A percentile compares a stretch with the other conserved stretches of the same genome.
These are phyloP conservation scores for Dendroctonus ponderosae DNA, from an alignment of 1,140 invertebrate genomes.

Conservation along the genomic window DNA sequence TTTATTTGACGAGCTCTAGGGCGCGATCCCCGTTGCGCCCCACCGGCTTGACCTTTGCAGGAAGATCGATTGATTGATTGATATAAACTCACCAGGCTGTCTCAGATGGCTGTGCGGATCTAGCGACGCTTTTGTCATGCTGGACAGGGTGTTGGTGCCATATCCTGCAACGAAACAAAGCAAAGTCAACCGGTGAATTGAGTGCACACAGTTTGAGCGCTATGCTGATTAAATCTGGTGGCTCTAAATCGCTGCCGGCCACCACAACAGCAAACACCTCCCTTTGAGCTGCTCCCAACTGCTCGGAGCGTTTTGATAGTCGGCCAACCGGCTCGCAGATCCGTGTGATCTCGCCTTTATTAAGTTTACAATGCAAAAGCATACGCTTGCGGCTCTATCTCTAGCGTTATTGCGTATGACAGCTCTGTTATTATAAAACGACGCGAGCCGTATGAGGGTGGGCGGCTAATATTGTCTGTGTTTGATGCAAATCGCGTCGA, in stretches of 20 bases:
- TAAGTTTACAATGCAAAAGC: constrained; percentile 49
- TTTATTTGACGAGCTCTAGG: constrained; percentile 12
- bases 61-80: constrained; percentile 24
- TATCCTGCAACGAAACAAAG: constrained; percentile 43
- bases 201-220: too few species aligned
- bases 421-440: constrained; percentile 37
- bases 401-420: constrained; percentile 42
- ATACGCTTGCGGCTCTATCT: constrained; percentile 43
- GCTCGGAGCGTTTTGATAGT: constrained; percentile 7
- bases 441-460: constrained; percentile 11
- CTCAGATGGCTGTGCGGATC: constrained; percentile 81
- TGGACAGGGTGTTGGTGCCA: constrained; percentile 65
- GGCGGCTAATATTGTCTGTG: constrained; percentile 23
- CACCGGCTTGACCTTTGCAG: constrained; percentile 19
- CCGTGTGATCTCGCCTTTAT: constrained; percentile 41
- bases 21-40: neutral
- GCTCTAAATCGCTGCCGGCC: too few species aligned
- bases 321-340: constrained; percentile 1
- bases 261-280: constrained; percentile 9
- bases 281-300: constrained; percentile 6
- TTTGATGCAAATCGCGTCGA: constrained; percentile 21
- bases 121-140: constrained; percentile 70
- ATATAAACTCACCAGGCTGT: constrained; percentile 70
- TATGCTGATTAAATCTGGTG: too few species aligned
- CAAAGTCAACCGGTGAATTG: too few species aligned